These are phyloP conservation scores for Siniperca obscura DNA, from an alignment of 2,797 vertebrate species.

Conservation along the genomic window DNA sequence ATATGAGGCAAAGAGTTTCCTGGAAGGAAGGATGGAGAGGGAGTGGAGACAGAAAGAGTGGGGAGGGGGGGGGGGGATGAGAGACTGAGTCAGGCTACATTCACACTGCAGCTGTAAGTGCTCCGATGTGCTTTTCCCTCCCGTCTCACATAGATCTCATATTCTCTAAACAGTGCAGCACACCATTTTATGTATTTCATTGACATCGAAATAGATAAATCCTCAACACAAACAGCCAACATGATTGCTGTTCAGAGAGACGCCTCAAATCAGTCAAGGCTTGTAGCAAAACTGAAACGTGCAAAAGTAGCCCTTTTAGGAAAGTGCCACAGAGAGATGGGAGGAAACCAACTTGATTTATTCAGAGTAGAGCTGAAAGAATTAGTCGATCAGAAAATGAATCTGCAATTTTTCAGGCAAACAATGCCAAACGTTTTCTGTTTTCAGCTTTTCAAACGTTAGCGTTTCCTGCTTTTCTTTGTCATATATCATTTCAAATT, in stretches of 20 bases:
- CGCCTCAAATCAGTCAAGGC: neutral
- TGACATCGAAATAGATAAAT: neutral
- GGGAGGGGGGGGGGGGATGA: no score
- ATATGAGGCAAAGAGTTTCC: conserved; percentile 26
- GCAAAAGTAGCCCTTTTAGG: neutral
- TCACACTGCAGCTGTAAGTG: neutral
- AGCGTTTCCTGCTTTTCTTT: neutral
- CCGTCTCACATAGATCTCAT: neutral
- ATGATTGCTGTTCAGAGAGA: neutral
- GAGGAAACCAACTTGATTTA: neutral
- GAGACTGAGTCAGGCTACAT: neutral
- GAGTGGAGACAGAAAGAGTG: neutral
- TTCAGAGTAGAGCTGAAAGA: neutral
- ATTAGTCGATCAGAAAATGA: neutral
- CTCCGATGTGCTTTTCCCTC: neutral
- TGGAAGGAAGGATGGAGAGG: neutral
- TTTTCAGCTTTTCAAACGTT: neutral
- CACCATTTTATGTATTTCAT: neutral
- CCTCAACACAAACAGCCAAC: neutral
- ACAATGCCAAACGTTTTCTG: no score
- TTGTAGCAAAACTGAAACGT: neutral
- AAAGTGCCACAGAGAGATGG: neutral
- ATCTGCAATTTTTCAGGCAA: neutral
- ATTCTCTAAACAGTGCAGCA: neutral
- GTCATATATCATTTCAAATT: neutral